phyloP scores from a whole-genome alignment of 2,797 vertebrate genomes.

The Alfaro cultratus region DNA sequence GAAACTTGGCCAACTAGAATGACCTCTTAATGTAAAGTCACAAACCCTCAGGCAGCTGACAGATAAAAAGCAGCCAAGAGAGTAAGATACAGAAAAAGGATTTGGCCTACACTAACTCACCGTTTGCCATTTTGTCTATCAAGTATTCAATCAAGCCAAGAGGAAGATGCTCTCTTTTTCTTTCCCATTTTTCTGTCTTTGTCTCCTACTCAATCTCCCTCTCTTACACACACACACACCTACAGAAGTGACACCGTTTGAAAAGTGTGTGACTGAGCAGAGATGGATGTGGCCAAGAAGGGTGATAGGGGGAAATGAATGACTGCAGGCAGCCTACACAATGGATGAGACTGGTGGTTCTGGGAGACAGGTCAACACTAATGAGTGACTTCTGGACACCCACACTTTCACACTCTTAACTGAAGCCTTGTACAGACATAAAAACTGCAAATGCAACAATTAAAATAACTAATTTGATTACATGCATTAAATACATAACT shows the following conservation, averaged over 20 bases:
- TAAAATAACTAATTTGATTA: conserved; percentile 29
- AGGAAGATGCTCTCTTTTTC: conserved; percentile 16
- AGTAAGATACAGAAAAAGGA: conserved; percentile 44
- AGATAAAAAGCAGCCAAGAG: conserved; percentile 48
- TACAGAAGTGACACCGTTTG: conserved; percentile 40
- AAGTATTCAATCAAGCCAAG: conserved; percentile 44
- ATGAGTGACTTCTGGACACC: conserved; percentile 54
- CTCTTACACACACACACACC: conserved; percentile 13
- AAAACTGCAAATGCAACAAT: conserved; percentile 19
- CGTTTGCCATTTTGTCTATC: conserved; percentile 55
- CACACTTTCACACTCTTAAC: conserved; percentile 27
- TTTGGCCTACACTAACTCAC: conserved; percentile 45
- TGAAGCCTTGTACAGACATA: conserved; percentile 21
- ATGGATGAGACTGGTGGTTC: conserved; percentile 65
- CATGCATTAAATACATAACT: conserved; percentile 10
- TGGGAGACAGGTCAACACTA: conserved; percentile 64
- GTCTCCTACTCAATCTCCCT: not conserved
- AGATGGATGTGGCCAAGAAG: conserved; percentile 69
- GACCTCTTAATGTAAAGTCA: conserved; percentile 32
- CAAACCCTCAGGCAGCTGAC: conserved; percentile 37
- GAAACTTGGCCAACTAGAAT: conserved; percentile 20
- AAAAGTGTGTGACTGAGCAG: conserved; percentile 53
- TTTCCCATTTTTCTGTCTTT: not conserved
- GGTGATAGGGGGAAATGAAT: conserved; percentile 56
- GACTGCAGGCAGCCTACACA: conserved; percentile 67